Evolutionary conservation across 2,797 vertebrate species (phyloP).

Genomic region (Phalanger gymnotis): DNA sequence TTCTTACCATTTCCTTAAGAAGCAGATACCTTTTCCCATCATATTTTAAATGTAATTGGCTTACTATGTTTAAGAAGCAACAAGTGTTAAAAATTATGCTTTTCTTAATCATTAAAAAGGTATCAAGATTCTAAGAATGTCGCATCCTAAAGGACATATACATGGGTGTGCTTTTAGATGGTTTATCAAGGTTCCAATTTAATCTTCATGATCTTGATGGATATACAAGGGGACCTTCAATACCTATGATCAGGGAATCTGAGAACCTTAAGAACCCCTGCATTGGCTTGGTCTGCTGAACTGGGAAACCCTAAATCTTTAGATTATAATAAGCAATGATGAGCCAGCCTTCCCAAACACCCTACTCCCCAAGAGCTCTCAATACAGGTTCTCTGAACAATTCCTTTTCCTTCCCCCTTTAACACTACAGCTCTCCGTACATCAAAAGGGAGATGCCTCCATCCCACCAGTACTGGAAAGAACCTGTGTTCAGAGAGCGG

Average conservation of each 20-base stretch:
- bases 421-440: not conserved
- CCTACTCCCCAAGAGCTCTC: not conserved
- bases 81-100: not conserved
- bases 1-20: not conserved
- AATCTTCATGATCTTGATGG: slow-evolving; percentile 27
- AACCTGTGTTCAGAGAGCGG: not conserved
- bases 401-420: not conserved
- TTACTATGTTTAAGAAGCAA: not conserved
- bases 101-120: not conserved
- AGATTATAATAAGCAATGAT: not conserved
- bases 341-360: not conserved
- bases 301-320: not conserved
- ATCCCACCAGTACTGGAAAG: not conserved
- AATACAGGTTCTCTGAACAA: not conserved
- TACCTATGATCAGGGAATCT: not conserved
- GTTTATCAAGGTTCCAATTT: not conserved
- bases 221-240: not conserved
- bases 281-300: not conserved
- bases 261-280: not conserved
- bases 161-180: not conserved
- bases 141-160: not conserved
- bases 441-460: not conserved
- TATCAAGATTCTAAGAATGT: not conserved
- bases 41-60: not conserved
- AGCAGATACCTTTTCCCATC: not conserved